phyloP scores from a whole-genome alignment of 2,113 vertebrate genomes.

The Coreoperca whiteheadi region DNA sequence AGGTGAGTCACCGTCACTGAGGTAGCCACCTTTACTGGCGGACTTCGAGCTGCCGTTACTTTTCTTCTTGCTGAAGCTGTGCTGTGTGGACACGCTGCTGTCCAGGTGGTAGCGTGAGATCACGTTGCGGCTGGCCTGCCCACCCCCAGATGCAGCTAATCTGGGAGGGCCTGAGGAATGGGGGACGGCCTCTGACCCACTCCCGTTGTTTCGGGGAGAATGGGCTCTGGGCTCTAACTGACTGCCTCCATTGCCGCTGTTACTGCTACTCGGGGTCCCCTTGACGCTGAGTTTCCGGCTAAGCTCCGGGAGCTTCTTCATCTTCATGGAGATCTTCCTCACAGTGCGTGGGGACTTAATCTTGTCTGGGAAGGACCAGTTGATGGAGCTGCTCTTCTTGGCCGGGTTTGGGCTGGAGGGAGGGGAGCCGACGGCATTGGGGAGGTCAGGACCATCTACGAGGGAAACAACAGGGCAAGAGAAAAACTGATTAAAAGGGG shows the following conservation, averaged over 20 bases:
- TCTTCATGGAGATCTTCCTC: conserved; percentile 98
- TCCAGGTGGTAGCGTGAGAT: conserved; percentile 98
- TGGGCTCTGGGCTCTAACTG: conserved; percentile 75
- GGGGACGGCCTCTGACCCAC: conserved; percentile 49
- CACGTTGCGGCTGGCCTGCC: conserved; percentile 91
- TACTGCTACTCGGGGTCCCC: conserved; percentile 85
- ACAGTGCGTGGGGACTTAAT: conserved; percentile 98
- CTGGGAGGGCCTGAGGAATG: conserved; percentile 67
- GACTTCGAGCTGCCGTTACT: conserved; percentile 87
- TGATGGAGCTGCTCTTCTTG: conserved; percentile 94
- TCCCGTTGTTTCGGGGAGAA: conserved; percentile 57
- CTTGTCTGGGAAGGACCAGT: conserved; percentile 97
- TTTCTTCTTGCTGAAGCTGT: conserved; percentile 91
- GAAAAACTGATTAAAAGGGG: conserved; percentile 32
- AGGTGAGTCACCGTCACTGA: conserved; percentile 97
- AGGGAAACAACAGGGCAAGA: conserved; percentile 50
- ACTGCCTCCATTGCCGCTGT: conserved; percentile 57
- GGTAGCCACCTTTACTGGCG: conserved; percentile 94
- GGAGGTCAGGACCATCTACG: conserved; percentile 76
- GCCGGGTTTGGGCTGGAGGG: conserved; percentile 91
- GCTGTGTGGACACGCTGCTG: conserved; percentile 93
- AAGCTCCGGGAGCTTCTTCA: conserved; percentile 97
- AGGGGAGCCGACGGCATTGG: conserved; percentile 85
- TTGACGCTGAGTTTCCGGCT: conserved; percentile 94
- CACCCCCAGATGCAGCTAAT: conserved; percentile 83